Evolutionary conservation across 2,888 invertebrate genomes (phyloP), one percentile per base, ranked within the genome.

Genomic region (Cylloceria caligata): DNA sequence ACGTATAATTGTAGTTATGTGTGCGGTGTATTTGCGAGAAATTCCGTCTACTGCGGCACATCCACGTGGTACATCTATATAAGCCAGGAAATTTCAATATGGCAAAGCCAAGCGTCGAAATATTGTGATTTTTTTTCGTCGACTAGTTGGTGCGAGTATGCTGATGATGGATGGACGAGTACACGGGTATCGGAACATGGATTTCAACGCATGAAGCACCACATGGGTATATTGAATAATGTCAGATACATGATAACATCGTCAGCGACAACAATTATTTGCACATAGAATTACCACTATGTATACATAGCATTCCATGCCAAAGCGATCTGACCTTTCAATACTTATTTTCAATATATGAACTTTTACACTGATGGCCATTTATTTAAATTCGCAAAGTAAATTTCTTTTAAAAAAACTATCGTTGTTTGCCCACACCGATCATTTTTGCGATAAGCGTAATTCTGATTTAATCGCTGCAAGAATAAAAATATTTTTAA

Each of bases 1-100:
- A 47, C 5, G 9, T 16, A 6, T 45, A 45, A 39, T 39, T 7
- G 0, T 39, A 21, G n/a, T n/a, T n/a, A n/a, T 30, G 49, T 67
- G 34, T 67, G 7, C 34, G 6, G 30, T 34, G 57, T 16, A 34
- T 69, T 55, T 39, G 55, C 69, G 27, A 55, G 39, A 1, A 5
- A 47, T 55, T 55, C 9, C 69, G 55, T 69, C 69, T 55, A 69
- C 27, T 42, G 69, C 55, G 55, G 69, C 55, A 24, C 55, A 55
- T 69, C 55, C 39, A 19, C 13, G 47, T 49, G 47, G 34, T 67
- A 57, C 57, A 19, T 62, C 60, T 52, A 49, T 19, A 39, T 49
- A 69, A 76, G 68, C 75, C 47, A 68, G 19, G 57, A 62, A n/a
- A 62, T 76, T 69, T 19, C n/a, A 49, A 24, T 16, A 76, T 68